A percentile compares a stretch with the other conserved stretches of the same genome.
Conservation (phyloP, 2,113 vertebrate species). For the pig (Sus scrofa) region DNA sequence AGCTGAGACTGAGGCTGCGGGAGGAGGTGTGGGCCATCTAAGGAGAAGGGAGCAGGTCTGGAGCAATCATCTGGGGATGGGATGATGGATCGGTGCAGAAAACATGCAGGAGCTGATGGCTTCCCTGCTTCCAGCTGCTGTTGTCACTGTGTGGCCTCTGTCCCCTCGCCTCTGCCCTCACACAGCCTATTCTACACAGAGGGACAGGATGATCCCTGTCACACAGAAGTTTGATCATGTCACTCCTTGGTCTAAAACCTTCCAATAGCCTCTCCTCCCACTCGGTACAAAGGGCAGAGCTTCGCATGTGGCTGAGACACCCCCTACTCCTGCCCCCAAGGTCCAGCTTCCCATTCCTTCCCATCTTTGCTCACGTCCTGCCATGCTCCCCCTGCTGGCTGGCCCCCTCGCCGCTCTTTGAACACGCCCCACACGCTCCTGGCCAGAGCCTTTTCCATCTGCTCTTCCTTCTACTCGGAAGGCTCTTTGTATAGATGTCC, state of each 20-base stretch:
- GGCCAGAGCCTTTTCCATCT: neutral
- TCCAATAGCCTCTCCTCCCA: neutral
- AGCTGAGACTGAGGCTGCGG: neutral
- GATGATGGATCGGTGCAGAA: fast-evolving
- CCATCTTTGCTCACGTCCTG: fast-evolving
- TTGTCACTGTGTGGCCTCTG: fast-evolving
- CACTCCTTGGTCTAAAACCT: neutral
- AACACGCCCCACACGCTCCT: neutral
- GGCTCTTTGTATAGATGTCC: neutral
- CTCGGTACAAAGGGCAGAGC: neutral
- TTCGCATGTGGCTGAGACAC: neutral
- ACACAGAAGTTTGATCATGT: fast-evolving
- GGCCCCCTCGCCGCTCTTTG: neutral
- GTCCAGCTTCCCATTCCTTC: neutral
- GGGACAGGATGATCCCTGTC: neutral
- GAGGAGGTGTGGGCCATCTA: neutral
- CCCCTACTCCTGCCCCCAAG: too few species aligned
- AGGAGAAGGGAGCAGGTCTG: neutral
- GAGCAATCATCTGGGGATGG: fast-evolving
- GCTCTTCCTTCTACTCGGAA: neutral
- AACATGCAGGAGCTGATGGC: neutral
- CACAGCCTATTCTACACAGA: fast-evolving
- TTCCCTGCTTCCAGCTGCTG: fast-evolving
- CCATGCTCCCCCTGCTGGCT: neutral
- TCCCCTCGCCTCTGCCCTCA: neutral